phyloP scores from a whole-genome alignment of 2,113 vertebrate species.

The Ptyas mucosa region DNA sequence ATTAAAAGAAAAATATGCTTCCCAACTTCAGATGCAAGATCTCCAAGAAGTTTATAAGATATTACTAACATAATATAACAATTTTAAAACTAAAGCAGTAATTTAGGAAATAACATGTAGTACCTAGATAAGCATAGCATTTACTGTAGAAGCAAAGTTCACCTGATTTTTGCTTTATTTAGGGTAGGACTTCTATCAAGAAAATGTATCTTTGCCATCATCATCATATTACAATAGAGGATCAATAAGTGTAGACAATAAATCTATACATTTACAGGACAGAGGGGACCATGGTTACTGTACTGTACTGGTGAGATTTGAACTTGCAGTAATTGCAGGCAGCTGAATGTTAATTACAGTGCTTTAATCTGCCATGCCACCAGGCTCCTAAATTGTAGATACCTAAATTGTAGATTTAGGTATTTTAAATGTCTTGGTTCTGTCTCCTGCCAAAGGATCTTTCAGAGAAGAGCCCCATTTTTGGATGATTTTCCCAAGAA shows the following conservation, averaged over 20 bases:
- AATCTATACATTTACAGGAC: background rate
- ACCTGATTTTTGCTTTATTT: background rate
- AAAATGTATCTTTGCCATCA: background rate
- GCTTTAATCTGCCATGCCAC: too few species aligned
- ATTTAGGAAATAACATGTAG: background rate
- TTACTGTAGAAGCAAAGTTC: background rate
- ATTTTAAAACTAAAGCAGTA: background rate
- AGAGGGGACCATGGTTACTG: background rate
- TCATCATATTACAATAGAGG: background rate
- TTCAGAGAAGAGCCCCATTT: background rate
- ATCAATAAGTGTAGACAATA: background rate
- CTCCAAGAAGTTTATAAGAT: background rate
- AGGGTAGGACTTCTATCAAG: background rate
- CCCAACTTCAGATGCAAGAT: background rate
- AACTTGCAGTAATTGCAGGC: too few species aligned
- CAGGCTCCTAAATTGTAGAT: too few species aligned
- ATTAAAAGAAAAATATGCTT: background rate
- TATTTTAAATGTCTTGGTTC: background rate
- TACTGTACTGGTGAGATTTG: too few species aligned
- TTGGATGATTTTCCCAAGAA: background rate
- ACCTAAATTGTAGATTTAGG: background rate
- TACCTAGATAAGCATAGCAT: background rate
- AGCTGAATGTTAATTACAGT: too few species aligned
- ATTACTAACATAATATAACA: background rate
- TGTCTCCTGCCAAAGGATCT: background rate